These are phyloP conservation scores for Dorcus parallelipipedus DNA, from an alignment of 2,888 invertebrate species.

Conservation along the genomic window DNA sequence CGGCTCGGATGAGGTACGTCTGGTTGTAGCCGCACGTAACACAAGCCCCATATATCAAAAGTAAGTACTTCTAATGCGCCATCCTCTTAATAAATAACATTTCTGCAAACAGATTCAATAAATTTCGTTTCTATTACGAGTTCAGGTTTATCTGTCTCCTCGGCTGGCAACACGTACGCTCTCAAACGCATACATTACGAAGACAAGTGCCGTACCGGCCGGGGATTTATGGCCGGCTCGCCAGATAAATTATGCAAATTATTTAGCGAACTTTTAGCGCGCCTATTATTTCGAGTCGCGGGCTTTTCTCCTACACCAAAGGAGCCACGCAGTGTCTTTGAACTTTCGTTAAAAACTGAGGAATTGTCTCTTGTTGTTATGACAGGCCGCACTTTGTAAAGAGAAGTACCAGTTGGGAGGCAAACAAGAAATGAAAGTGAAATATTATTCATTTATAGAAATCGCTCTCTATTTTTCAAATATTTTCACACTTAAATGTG, in stretches of 20 bases:
- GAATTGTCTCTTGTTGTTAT: no score
- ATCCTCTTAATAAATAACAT: constrained; percentile 21
- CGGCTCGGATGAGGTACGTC: not conserved
- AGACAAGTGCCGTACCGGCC: constrained; percentile 12
- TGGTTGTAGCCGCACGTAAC: constrained; percentile 2
- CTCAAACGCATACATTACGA: constrained; percentile 20
- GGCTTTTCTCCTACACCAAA: not conserved
- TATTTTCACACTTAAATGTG: no score
- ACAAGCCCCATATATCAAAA: constrained; percentile 12
- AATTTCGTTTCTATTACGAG: constrained; percentile 21
- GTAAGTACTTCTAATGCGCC: constrained; percentile 21
- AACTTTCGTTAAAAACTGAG: no score
- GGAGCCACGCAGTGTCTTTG: no score
- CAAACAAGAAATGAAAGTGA: no score
- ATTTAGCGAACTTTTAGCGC: constrained; percentile 23
- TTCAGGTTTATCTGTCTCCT: constrained; percentile 22
- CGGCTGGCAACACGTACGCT: constrained; percentile 19
- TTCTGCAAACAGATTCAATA: constrained; percentile 20
- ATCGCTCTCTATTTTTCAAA: no score
- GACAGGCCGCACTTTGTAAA: no score
- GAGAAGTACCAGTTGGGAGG: no score
- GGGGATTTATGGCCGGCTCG: constrained; percentile 21
- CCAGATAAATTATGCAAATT: constrained; percentile 27
- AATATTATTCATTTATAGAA: no score
- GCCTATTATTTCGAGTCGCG: constrained; percentile 10